Conservation (phyloP, 2,797 vertebrate species). For the Silurus aristotelis region DNA sequence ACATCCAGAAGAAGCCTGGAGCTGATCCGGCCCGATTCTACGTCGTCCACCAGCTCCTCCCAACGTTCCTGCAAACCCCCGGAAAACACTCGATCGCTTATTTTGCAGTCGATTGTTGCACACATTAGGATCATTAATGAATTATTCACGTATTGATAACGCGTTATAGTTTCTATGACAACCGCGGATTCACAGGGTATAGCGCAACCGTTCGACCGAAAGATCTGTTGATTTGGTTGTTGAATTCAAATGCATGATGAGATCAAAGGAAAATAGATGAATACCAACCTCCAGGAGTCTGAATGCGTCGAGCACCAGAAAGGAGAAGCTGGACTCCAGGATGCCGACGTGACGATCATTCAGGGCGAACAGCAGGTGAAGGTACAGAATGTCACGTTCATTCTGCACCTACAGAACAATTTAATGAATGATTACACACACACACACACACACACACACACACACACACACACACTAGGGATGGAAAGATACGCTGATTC, state of each 20-base stretch:
- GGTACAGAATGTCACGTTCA: conserved; percentile 73
- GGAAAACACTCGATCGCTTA: not conserved
- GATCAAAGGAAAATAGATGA: not conserved
- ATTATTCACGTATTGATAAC: not conserved
- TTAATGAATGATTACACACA: not conserved
- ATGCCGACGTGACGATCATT: conserved; percentile 71
- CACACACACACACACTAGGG: too few relatives aligned
- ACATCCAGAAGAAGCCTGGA: conserved; percentile 68
- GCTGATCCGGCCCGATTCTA: conserved; percentile 77
- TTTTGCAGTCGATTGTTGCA: not conserved
- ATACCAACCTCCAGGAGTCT: conserved; percentile 66
- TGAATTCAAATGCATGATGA: too few relatives aligned
- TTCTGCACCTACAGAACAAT: conserved; percentile 62
- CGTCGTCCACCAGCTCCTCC: conserved; percentile 76
- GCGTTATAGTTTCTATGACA: not conserved
- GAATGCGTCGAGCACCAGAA: conserved; percentile 81
- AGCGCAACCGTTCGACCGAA: too few relatives aligned
- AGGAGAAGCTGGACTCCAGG: conserved; percentile 82
- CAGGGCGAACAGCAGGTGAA: conserved; percentile 85
- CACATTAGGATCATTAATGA: not conserved
- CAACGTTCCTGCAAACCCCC: conserved; percentile 63
- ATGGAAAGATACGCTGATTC: too few relatives aligned
- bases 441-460: not conserved
- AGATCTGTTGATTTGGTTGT: not conserved
- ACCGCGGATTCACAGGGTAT: not conserved